Base-by-base conservation (phyloP, 2,888 invertebrate species). In the Andrena bucephala region DNA sequence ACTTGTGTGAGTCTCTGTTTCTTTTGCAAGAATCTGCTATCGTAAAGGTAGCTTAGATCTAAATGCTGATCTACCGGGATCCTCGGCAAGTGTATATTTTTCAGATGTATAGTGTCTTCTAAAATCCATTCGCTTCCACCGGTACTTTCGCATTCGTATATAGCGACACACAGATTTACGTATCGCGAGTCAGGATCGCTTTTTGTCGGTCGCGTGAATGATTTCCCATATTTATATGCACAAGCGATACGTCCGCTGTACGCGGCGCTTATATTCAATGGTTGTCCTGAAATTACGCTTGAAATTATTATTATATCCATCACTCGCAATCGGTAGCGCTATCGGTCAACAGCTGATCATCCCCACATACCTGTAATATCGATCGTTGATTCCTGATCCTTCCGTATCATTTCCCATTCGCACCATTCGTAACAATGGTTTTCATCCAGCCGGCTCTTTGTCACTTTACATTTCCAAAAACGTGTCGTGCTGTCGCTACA, bases 131-230 rank as follows among this genome's bases (percentile, higher is more conserved):
- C 97, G 54, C 97, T 97, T 77, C 98, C 99, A 67, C 99, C 99
- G 6, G 99, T 99, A 86, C 99, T 99, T 94, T 99, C 99, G 94
- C 99, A 99, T 94, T 99, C 99, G 94, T 99, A 99, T 85, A 99
- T 99, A 62, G 99, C 98, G 7, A 99, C 98, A 94, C 97, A 97
- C 0, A 98, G 95, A 93, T 98, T 98, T 31, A 98, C 98, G 93
- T 97, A 98, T 74, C 98, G 95, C 0, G 97, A 97, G 83, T 97
- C 96, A 0, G 96, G 96, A 93, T 97, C 96, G 85, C 95, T 96
- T 90, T 96, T 96, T 65, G 97, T 97, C 0, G 97, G 97, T 0
- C 98, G 95, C 0, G 98, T 98, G 93, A 98, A 98, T 13, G 98
- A 98, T 84, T 97, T 97, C 0, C 98, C 98, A 91, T 98, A 97